Percentiles rank a stretch among this genome's conserved stretches.
phyloP scores from a whole-genome alignment of 2,888 invertebrate species.

The Molanna angustata region DNA sequence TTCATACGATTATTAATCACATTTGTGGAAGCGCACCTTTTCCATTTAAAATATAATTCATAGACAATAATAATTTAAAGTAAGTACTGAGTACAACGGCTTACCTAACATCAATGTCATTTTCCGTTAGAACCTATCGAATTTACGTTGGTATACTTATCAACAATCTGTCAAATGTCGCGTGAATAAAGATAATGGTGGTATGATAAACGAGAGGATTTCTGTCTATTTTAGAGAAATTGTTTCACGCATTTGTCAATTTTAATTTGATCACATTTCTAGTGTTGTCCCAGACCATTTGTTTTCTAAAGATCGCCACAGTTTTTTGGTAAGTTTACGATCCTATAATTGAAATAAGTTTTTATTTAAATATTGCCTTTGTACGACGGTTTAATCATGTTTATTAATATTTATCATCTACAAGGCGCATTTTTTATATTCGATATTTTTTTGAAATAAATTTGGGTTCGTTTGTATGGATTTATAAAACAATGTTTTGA shows the following conservation, averaged over 20 bases:
- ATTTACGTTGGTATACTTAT: conserved; percentile 15
- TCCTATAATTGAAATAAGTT: too few species aligned
- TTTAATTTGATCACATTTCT: conserved; percentile 20
- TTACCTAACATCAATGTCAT: background rate
- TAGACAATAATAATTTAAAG: too few species aligned
- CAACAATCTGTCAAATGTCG: conserved; percentile 29
- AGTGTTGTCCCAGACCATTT: conserved; percentile 1
- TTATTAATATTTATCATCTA: background rate
- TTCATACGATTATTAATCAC: too few species aligned
- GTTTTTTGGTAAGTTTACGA: conserved; percentile 17
- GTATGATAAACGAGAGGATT: conserved; percentile 19
- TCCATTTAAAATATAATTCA: too few species aligned
- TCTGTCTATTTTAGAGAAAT: conserved; percentile 13
- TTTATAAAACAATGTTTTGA: too few species aligned
- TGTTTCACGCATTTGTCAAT: conserved; percentile 5
- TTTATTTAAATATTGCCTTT: too few species aligned
- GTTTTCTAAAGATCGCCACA: conserved; percentile 21
- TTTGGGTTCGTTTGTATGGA: background rate
- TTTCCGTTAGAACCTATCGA: background rate
- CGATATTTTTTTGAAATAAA: background rate
- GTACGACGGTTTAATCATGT: background rate
- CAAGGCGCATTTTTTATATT: background rate
- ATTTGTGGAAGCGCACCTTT: too few species aligned
- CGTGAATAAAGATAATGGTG: conserved; percentile 23
- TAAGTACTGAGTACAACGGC: too few species aligned